Evolutionary conservation across 2,888 invertebrate species (phyloP), one percentile per base, ranked within the genome.

Genomic region (Stratiomys singularior): DNA sequence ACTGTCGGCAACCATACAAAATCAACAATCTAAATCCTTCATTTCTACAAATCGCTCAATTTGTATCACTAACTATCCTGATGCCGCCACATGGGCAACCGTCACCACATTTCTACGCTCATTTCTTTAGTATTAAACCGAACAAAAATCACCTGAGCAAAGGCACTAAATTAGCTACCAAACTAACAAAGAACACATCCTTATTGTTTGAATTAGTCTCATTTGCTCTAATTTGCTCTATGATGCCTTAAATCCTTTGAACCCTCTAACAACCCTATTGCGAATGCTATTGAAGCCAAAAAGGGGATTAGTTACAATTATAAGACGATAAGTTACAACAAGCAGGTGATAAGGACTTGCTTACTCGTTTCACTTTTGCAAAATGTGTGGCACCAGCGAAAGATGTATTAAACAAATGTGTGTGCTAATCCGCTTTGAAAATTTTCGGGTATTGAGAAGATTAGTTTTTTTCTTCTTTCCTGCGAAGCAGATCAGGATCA

Each of bases 291-390:
- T 56, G 56, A 52, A 56, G 18, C 13, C 52, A n/a, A 27, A 52
- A 25, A 52, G 56, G 28, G 71, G 71, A 72, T 72, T 72, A 56
- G 71, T 52, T 52, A 72, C 71, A 72, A 72, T 72, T 72, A 72
- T 52, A 72, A 27, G 9, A 37, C 37, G n/a, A n/a, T n/a, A n/a
- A n/a, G n/a, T n/a, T 72, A 56, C 56, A 56, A 52, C 56, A 72
- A 72, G 71, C 71, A 72, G 71, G 71, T 72, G 71, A 72, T 72
- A 72, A 72, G 30, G 66, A 66, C 66, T 27, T 52, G 52, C 52
- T 13, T 18, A 13, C 52, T 37, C 37, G 23, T 58, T 27, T 27
- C n/a, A n/a, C 28, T 63, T 63, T 63, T 63, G 63, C 27, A n/a
- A 11, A 25, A 27, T 27, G 27, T 27, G 15, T 27, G 63, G 3